Evolutionary conservation across 2,888 invertebrate species (phyloP), one percentile per base, ranked within the genome.

Genomic region (Calliopum simillimum): DNA sequence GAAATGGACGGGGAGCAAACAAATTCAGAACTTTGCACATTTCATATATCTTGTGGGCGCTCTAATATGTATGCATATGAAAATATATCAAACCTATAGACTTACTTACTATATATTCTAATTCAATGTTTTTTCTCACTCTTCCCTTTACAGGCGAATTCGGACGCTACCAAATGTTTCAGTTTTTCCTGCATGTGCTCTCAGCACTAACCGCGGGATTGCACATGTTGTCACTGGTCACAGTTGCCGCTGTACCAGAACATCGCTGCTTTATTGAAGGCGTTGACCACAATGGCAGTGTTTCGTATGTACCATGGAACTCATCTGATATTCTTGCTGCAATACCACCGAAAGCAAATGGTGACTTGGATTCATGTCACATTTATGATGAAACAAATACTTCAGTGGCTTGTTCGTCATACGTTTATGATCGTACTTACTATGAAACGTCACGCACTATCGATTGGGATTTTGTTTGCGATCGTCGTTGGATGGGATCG

Each of bases 391-490:
- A 82, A 25, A 82, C 79, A 2, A 89, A 89, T 56, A 76, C 77
- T 0, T 86, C 85, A 0, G 80, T 85, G 13, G 69, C 81, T 1
- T 91, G 91, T 76, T 78, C 82, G 8, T 85, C 88, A 0, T 95
- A 91, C 89, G 91, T 92, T 1, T 95, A 91, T 82, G 93, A 95
- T 79, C 88, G 88, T 11, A 92, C 90, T 0, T 93, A 93, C 79
- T 91, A 93, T 75, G 85, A 90, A 70, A 90, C 92, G 0, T 93
- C 94, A 0, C 89, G 92, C 63, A 90, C 91, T 11, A 94, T 94
- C 16, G 94, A 96, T 84, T 95, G 95, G 95, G 87, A 92, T 80
- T 90, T 95, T 65, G 93, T 95, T 1, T 96, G 96, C 81, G 90
- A 91, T 74, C 87, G 88, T 71, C 88, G 94, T 74, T 95, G 94